These are phyloP conservation scores for Heliconius erato DNA, from an alignment of 2,888 invertebrate genomes.

Conservation along the genomic window DNA sequence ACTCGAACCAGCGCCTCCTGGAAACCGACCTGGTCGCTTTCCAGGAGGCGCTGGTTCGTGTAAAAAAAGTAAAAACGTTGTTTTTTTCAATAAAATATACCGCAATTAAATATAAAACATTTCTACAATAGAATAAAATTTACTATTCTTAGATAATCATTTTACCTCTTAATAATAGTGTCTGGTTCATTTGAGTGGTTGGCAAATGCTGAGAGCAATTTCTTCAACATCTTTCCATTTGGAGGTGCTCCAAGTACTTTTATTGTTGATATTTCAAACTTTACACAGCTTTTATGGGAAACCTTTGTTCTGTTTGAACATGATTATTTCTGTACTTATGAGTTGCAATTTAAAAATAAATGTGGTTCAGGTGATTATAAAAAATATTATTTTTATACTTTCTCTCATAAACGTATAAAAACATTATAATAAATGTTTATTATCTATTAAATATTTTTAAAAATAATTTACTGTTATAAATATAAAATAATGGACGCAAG, in stretches of 20 bases:
- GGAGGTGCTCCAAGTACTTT: constrained; percentile 79
- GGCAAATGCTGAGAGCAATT: constrained; percentile 58
- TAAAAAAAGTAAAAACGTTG: too few species aligned
- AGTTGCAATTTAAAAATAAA: not conserved
- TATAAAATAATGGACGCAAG: not conserved
- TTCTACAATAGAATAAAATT: constrained; percentile 21
- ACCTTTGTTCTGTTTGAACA: constrained; percentile 56
- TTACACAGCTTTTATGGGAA: constrained; percentile 68
- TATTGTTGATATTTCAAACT: constrained; percentile 71
- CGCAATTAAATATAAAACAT: constrained; percentile 11
- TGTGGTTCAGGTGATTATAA: not conserved
- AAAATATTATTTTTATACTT: too few species aligned
- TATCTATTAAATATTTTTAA: not conserved
- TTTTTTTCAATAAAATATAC: too few species aligned
- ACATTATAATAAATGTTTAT: too few species aligned
- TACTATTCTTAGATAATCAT: constrained; percentile 55
- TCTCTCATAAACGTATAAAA: too few species aligned
- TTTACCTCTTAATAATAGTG: constrained; percentile 63
- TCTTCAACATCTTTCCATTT: constrained; percentile 72
- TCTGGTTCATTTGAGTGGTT: constrained; percentile 58
- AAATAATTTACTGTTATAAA: not conserved
- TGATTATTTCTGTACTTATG: constrained; percentile 31
- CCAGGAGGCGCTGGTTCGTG: too few species aligned
- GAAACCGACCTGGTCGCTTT: too few species aligned
- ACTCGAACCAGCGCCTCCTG: too few species aligned